Percentiles rank a stretch among this genome's conserved stretches.
These are phyloP conservation scores for Triplophysa tibetana DNA, from an alignment of 2,113 vertebrate species.

Conservation along the genomic window DNA sequence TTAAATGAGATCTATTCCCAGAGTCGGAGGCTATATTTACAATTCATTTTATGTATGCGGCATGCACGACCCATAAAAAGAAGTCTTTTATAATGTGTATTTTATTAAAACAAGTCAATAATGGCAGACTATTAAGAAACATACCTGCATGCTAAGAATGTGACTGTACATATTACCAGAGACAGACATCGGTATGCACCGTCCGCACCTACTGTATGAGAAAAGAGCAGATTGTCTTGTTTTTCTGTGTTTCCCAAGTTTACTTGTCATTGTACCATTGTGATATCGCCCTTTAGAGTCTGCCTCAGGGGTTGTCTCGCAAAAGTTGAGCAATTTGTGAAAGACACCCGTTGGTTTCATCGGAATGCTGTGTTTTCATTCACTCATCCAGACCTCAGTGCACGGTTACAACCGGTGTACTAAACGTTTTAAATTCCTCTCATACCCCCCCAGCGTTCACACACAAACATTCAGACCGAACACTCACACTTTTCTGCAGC, in stretches of 20 bases:
- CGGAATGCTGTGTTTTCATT: conserved; percentile 64
- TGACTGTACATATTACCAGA: neutral
- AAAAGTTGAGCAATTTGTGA: neutral
- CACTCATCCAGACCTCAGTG: conserved; percentile 56
- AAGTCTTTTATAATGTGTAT: too few species aligned
- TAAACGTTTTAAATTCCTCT: conserved; percentile 58
- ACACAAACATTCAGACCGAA: conserved; percentile 30
- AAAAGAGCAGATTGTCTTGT: neutral
- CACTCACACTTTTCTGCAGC: conserved; percentile 44
- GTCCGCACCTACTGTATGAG: neutral
- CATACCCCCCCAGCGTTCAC: conserved; percentile 47
- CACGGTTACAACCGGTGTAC: conserved; percentile 49
- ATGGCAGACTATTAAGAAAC: too few species aligned
- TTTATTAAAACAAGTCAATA: too few species aligned
- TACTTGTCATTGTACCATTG: neutral
- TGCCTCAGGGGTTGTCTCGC: neutral
- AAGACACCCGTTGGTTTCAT: neutral
- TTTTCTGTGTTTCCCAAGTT: neutral
- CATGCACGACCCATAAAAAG: too few species aligned
- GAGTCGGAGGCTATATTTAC: too few species aligned
- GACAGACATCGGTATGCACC: neutral
- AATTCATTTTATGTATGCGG: too few species aligned
- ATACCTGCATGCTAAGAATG: neutral
- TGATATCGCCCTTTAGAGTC: conserved; percentile 1
- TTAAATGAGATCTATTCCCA: too few species aligned